Evolutionary conservation across 2,797 vertebrate species (phyloP).

Genomic region (Molossus molossus): DNA sequence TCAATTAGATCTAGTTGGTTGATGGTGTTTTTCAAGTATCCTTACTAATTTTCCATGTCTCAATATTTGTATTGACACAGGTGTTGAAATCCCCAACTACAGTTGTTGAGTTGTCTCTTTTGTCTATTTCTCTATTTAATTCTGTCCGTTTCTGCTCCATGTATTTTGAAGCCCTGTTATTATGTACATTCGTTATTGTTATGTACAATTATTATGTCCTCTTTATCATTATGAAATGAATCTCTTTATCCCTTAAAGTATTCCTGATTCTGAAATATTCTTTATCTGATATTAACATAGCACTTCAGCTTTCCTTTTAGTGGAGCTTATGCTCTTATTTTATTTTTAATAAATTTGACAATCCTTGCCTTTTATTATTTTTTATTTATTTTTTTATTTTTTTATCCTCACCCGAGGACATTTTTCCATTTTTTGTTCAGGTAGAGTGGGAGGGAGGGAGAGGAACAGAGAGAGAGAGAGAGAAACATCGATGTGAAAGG

Average conservation of each 20-base stretch:
- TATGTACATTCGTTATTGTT: not conserved
- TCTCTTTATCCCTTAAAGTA: not conserved
- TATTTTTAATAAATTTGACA: not conserved
- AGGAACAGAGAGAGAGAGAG: too few species aligned
- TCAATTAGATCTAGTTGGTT: not conserved
- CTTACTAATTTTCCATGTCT: not conserved
- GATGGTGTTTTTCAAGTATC: not conserved
- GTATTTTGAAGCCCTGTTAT: not conserved
- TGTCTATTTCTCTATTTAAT: not conserved
- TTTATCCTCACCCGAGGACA: too few species aligned
- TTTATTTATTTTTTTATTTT: too few species aligned
- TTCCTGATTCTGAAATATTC: not conserved
- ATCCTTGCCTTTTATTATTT: not conserved
- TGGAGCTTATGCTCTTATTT: not conserved
- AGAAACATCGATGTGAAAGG: too few species aligned
- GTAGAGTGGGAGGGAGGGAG: too few species aligned
- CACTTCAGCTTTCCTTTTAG: not conserved
- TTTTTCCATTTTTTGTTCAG: too few species aligned
- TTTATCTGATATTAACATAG: not conserved
- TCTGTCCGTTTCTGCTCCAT: not conserved
- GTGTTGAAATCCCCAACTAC: not conserved
- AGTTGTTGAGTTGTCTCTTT: not conserved
- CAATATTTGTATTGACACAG: not conserved
- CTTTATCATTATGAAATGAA: not conserved
- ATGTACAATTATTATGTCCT: too few species aligned